These are phyloP conservation scores for Mactromeris polynyma DNA, from an alignment of 2,888 invertebrate species.

Conservation along the genomic window DNA sequence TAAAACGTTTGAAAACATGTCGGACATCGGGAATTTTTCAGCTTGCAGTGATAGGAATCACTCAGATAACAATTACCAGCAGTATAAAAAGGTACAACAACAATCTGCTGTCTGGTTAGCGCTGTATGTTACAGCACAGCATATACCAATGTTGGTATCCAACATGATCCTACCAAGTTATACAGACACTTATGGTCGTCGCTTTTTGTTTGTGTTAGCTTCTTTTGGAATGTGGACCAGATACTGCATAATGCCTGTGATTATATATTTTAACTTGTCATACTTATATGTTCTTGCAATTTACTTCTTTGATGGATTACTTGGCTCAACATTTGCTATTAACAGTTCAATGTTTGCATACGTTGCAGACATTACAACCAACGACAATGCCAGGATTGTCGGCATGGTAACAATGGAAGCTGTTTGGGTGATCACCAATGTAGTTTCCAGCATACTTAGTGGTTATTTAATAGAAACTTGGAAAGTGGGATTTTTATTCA, in stretches of 20 bases:
- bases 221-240: slow-evolving; percentile 38
- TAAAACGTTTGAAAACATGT: slow-evolving; percentile 29
- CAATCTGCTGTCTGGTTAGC: slow-evolving; percentile 42
- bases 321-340: slow-evolving; percentile 33
- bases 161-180: slow-evolving; percentile 44
- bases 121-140: slow-evolving; percentile 37
- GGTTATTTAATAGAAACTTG: slow-evolving; percentile 51
- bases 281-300: slow-evolving; percentile 25
- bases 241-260: neutral
- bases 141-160: slow-evolving; percentile 44
- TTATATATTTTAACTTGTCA: slow-evolving; percentile 30
- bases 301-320: slow-evolving; percentile 37
- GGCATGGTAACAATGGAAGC: slow-evolving; percentile 53
- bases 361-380: slow-evolving; percentile 53
- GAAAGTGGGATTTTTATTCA: slow-evolving; percentile 45
- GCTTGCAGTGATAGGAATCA: slow-evolving; percentile 25
- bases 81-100: slow-evolving; percentile 41
- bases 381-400: slow-evolving; percentile 43
- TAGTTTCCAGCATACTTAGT: slow-evolving; percentile 43
- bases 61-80: slow-evolving; percentile 14
- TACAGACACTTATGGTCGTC: slow-evolving; percentile 58
- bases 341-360: slow-evolving; percentile 46
- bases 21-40: slow-evolving; percentile 14
- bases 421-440: slow-evolving; percentile 14
- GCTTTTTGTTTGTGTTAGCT: slow-evolving; percentile 54